Evolutionary conservation across 2,888 invertebrate species (phyloP).

Genomic region (Trichopoda pennipes): DNA sequence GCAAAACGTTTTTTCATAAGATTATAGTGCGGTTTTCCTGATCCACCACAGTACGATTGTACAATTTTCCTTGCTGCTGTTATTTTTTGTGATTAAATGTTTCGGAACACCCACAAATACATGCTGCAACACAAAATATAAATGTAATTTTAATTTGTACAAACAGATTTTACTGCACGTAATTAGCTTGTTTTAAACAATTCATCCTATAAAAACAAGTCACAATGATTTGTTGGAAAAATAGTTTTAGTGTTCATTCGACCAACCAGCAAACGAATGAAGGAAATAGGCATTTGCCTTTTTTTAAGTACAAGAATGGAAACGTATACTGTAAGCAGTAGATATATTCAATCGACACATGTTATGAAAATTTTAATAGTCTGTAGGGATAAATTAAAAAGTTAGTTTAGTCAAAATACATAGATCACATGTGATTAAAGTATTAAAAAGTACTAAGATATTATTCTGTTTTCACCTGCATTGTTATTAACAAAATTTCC

Average conservation of each 20-base stretch:
- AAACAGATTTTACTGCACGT: constrained; percentile 54
- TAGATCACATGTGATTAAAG: background rate
- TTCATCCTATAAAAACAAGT: constrained; percentile 55
- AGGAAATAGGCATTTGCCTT: constrained; percentile 19
- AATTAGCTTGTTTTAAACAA: constrained; percentile 55
- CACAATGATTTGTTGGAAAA: constrained; percentile 50
- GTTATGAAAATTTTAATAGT: constrained; percentile 47
- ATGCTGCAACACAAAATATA: background rate
- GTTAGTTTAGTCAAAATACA: constrained; percentile 36
- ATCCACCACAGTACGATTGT: constrained; percentile 56
- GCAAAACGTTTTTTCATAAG: constrained; percentile 19
- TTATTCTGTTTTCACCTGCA: no score
- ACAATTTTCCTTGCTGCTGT: constrained; percentile 33
- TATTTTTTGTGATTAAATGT: constrained; percentile 21
- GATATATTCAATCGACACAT: constrained; percentile 14
- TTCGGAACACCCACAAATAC: constrained; percentile 21
- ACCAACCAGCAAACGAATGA: background rate
- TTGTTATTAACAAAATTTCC: no score
- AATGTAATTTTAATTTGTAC: constrained; percentile 42
- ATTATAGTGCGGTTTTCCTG: constrained; percentile 51
- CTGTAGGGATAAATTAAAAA: constrained; percentile 40
- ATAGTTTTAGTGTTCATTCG: constrained; percentile 27
- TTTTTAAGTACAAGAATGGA: background rate
- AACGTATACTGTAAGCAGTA: background rate
- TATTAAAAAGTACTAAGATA: background rate